Base-by-base conservation (phyloP, 2,797 vertebrate genomes). In the Sciaenops ocellatus region DNA sequence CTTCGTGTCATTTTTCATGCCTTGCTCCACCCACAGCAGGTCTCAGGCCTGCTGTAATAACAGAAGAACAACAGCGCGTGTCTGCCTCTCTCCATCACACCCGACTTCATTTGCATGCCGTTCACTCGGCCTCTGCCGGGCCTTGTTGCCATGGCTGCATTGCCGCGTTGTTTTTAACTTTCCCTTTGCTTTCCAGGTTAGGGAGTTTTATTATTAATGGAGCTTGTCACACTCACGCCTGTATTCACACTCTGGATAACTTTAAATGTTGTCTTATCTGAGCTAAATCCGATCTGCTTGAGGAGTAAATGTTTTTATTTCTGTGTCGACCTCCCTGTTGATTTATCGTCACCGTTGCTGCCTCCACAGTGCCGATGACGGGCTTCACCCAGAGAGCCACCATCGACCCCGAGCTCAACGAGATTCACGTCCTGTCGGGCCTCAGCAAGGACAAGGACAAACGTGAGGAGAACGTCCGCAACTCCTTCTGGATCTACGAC, bases 401-500 rank as follows among this genome's bases (percentile, higher is more conserved):
- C 85, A 99, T 99, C 60, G 98, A 99, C 94, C 98, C 98, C 0
- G 98, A 99, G 73, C 95, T 99, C 87, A 99, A 99, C 5, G 98
- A 99, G 95, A 98, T 99, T 93, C 98, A 99, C 5, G 98, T 99
- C 56, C 93, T 99, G 76, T 99, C 98, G 0, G 98, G 98, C 74
- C 97, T 99, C 76, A 99, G 98, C 93, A 99, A 99, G 93, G 98
- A 99, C 94, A 99, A 99, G 85, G 98, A 99, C 91, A 99, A 99
- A 47, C 92, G 98, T 0, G 98, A 99, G 88, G 98, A 99, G 92
- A 99, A 99, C 2, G 98, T 99, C 56, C 96, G 98, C 87, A 99
- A 99, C 96, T 99, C 98, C 41, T 99, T 99, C 95, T 99, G 98
- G 98, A 99, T 99, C 92, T 99, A 99, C 52, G 98, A 99, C 94